Conservation (phyloP, 2,888 invertebrate species). For the Terebella lapidaria region DNA sequence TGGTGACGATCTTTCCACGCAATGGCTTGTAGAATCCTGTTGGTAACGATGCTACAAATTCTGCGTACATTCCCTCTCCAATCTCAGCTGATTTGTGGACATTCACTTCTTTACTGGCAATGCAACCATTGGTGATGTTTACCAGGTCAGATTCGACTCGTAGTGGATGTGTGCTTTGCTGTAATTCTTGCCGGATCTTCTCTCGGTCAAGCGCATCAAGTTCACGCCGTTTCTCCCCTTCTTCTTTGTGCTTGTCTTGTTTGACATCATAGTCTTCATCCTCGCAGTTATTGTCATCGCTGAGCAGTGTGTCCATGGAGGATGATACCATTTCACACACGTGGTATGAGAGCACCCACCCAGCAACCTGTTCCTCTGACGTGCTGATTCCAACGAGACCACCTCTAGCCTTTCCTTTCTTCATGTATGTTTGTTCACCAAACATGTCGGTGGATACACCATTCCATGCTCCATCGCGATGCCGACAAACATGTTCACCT, state of each 20-base stretch:
- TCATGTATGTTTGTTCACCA: conserved; percentile 40
- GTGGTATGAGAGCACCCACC: neutral
- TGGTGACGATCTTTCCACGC: too few species aligned
- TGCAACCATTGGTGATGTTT: neutral
- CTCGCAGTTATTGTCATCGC: neutral
- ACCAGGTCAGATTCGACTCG: neutral
- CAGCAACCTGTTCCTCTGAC: neutral
- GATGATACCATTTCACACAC: neutral
- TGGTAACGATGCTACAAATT: too few species aligned
- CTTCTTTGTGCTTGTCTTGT: neutral
- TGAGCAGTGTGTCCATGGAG: neutral
- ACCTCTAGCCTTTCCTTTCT: conserved; percentile 29
- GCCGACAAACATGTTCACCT: conserved; percentile 14
- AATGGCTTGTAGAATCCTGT: too few species aligned
- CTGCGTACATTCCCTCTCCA: too few species aligned
- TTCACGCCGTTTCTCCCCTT: neutral
- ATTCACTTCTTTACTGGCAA: conserved; percentile 5
- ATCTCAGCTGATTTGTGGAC: too few species aligned
- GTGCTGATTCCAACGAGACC: conserved; percentile 15
- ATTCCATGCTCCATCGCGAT: conserved; percentile 9
- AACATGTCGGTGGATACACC: conserved; percentile 25
- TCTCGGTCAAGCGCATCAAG: conserved; percentile 3
- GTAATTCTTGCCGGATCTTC: neutral
- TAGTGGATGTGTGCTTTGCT: neutral
- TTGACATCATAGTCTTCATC: too few species aligned